phyloP scores from a whole-genome alignment of 53 echinoderm and acorn worm species.

The Henricia sp. region DNA sequence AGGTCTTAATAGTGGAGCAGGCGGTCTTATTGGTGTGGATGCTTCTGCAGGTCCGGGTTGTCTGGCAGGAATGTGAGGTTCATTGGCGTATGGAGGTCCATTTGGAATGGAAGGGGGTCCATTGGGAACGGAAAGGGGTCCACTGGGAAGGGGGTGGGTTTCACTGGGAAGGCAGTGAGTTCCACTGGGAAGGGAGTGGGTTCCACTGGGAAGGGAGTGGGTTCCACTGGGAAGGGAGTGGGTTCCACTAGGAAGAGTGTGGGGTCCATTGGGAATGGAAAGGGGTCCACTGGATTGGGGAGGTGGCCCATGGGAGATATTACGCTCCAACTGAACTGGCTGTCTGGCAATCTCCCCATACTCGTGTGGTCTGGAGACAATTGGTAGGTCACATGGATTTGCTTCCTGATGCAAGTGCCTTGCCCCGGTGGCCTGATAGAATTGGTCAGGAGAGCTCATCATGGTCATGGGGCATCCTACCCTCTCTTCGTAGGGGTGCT shows the following conservation, averaged over 20 bases:
- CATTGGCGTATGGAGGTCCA: slow-evolving; percentile 5
- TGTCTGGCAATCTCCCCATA: slow-evolving; percentile 17
- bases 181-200: too few relatives aligned
- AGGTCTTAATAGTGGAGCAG: slow-evolving; percentile 17
- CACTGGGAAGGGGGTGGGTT: too few relatives aligned
- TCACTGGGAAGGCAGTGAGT: too few relatives aligned
- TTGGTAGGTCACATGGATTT: slow-evolving; percentile 14
- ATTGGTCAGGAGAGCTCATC: neutral
- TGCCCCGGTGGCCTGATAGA: slow-evolving; percentile 4
- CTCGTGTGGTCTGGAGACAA: slow-evolving; percentile 1
- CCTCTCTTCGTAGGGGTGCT: slow-evolving; percentile 35
- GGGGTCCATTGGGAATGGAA: neutral
- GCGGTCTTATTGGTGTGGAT: slow-evolving; percentile 1
- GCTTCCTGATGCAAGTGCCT: slow-evolving; percentile 17
- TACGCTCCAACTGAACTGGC: slow-evolving; percentile 32
- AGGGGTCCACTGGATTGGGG: slow-evolving; percentile 16
- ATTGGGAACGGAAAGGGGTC: neutral
- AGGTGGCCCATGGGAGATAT: slow-evolving; percentile 7
- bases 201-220: too few relatives aligned
- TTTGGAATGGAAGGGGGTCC: slow-evolving; percentile 6
- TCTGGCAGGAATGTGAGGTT: slow-evolving; percentile 28
- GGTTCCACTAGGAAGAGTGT: too few relatives aligned
- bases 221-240: too few relatives aligned
- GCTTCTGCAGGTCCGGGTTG: neutral
- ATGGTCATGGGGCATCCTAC: neutral